A percentile compares a stretch with the other conserved stretches of the same genome.
Evolutionary conservation across 2,113 vertebrate genomes (phyloP).

Genomic region (Mixornis gularis): DNA sequence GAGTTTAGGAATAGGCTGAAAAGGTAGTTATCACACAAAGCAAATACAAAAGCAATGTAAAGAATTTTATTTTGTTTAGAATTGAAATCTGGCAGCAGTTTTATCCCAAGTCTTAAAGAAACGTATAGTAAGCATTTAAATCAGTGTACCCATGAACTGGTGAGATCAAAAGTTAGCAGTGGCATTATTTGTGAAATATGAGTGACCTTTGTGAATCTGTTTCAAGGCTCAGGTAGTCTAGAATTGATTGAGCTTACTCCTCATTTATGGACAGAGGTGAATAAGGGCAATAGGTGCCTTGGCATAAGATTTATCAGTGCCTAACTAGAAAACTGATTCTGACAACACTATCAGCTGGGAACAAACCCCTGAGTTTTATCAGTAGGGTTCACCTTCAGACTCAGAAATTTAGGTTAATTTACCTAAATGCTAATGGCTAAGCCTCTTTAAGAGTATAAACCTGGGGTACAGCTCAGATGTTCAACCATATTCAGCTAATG

Average conservation of each 20-base stretch:
- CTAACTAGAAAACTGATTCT: background rate
- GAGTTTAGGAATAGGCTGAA: constrained; percentile 26
- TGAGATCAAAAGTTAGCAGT: background rate
- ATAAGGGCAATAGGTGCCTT: background rate
- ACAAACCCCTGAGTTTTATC: background rate
- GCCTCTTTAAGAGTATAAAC: background rate
- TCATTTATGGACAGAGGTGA: background rate
- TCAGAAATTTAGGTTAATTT: background rate
- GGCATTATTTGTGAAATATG: background rate
- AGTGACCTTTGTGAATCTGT: background rate
- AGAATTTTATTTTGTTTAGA: constrained; percentile 54
- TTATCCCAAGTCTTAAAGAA: constrained; percentile 32
- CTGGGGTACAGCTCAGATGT: background rate
- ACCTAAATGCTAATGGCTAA: background rate
- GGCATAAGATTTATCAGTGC: background rate
- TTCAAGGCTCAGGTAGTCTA: background rate
- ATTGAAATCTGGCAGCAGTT: constrained; percentile 34
- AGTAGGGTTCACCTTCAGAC: background rate
- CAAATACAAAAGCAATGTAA: constrained; percentile 33
- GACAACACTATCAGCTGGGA: background rate
- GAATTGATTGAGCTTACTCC: background rate
- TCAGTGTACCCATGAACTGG: background rate
- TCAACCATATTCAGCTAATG: background rate
- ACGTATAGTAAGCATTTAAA: background rate
- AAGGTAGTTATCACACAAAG: constrained; percentile 38